These are phyloP conservation scores for Menidia menidia DNA, from an alignment of 2,797 vertebrate genomes.

Conservation along the genomic window DNA sequence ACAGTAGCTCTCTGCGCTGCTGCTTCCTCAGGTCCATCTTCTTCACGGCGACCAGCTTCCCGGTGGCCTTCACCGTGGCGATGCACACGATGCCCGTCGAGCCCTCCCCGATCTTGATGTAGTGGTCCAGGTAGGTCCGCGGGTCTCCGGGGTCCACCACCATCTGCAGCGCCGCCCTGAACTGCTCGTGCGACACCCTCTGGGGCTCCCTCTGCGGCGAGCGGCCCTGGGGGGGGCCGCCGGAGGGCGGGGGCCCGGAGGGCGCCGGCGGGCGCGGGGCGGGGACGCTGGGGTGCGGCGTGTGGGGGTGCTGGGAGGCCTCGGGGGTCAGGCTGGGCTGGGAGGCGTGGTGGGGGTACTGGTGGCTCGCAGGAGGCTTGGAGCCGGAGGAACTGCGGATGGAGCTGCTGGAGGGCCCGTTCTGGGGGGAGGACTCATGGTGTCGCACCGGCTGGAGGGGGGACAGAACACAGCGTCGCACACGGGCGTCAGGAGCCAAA, in stretches of 20 bases:
- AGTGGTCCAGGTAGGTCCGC: conserved; percentile 91
- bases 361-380: conserved; percentile 68
- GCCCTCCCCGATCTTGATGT: conserved; percentile 97
- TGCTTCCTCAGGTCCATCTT: conserved; percentile 98
- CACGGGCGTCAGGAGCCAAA: no score
- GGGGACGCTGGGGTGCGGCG: conserved; percentile 70
- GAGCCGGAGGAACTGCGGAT: conserved; percentile 50
- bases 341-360: conserved; percentile 79
- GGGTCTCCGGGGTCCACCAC: conserved; percentile 96
- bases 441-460: conserved; percentile 67
- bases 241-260: conserved; percentile 36
- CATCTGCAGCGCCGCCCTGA: conserved; percentile 93
- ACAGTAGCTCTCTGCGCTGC: conserved; percentile 93
- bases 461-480: background rate
- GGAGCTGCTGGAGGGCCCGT: conserved; percentile 78
- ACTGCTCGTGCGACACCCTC: conserved; percentile 96
- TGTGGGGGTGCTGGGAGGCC: conserved; percentile 62
- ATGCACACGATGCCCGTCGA: conserved; percentile 96
- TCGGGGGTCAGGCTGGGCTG: conserved; percentile 79
- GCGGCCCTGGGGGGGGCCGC: conserved; percentile 73
- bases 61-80: conserved; percentile 89
- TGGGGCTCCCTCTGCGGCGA: conserved; percentile 91
- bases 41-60: conserved; percentile 94
- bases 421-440: conserved; percentile 80
- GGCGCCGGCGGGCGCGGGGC: conserved; percentile 64